These are phyloP conservation scores for Pherbina coryleti DNA, from an alignment of 2,888 invertebrate species.

Conservation along the genomic window DNA sequence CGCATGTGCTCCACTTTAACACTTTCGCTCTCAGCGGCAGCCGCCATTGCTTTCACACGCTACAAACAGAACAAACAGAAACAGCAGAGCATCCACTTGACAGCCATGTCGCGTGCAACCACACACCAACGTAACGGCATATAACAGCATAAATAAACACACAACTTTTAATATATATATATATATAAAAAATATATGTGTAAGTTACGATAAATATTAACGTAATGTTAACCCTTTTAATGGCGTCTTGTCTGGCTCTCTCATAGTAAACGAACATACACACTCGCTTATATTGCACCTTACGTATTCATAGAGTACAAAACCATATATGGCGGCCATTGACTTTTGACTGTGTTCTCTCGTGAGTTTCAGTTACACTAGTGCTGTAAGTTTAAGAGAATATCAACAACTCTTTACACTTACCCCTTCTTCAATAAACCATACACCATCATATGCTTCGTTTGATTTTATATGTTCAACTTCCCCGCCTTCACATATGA, in stretches of 20 bases:
- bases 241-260: slow-evolving; percentile 61
- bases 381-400: not conserved
- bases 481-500: not conserved
- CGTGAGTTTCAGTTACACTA: not conserved
- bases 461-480: not conserved
- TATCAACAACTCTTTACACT: not conserved
- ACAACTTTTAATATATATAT: slow-evolving; percentile 6
- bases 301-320: not conserved
- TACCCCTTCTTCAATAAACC: not conserved
- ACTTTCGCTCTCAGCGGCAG: slow-evolving; percentile 46
- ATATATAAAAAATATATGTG: slow-evolving; percentile 55
- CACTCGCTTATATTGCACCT: not conserved
- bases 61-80: too few species aligned
- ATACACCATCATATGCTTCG: not conserved
- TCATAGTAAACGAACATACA: slow-evolving; percentile 27
- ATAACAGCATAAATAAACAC: slow-evolving; percentile 22
- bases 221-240: slow-evolving; percentile 64
- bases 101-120: not conserved
- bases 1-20: slow-evolving; percentile 48
- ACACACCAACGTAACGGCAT: not conserved
- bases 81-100: not conserved
- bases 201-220: slow-evolving; percentile 46
- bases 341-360: slow-evolving; percentile 40
- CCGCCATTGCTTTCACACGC: not conserved
- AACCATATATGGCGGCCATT: slow-evolving; percentile 48